Evolutionary conservation across 2,113 vertebrate genomes (phyloP).

Genomic region (Piaya cayana): DNA sequence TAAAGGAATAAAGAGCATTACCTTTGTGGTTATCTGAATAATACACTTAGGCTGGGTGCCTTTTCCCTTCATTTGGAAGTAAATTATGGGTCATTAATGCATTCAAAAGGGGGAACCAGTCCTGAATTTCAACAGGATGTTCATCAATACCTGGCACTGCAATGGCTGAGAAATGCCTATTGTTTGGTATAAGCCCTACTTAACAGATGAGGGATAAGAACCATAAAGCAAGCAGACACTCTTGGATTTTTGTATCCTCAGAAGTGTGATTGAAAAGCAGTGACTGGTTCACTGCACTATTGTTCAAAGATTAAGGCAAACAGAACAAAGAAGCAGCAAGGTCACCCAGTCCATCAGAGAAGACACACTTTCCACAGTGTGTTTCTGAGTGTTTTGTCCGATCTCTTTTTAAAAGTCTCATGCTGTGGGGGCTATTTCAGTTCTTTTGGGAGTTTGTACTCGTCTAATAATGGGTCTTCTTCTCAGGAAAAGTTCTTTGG

Average conservation of each 20-base stretch:
- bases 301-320: conserved; percentile 54
- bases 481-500: not conserved
- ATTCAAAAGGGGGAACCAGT: not conserved
- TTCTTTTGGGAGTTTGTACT: not conserved
- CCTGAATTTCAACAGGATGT: not conserved
- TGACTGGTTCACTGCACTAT: conserved; percentile 38
- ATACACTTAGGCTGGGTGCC: not conserved
- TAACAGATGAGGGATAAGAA: not conserved
- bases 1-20: not conserved
- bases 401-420: not conserved
- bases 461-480: not conserved
- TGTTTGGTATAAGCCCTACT: not conserved
- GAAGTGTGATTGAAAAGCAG: conserved; percentile 42
- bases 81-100: not conserved
- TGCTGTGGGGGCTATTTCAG: not conserved
- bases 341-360: conserved; percentile 29
- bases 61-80: not conserved
- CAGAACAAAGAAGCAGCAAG: not conserved
- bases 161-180: not conserved
- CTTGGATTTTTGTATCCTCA: not conserved
- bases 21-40: not conserved
- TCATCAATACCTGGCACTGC: not conserved
- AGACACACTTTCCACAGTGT: not conserved
- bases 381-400: not conserved
- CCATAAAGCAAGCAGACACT: not conserved